phyloP scores from a whole-genome alignment of 2,113 vertebrate species.

The Noctilio leporinus region DNA sequence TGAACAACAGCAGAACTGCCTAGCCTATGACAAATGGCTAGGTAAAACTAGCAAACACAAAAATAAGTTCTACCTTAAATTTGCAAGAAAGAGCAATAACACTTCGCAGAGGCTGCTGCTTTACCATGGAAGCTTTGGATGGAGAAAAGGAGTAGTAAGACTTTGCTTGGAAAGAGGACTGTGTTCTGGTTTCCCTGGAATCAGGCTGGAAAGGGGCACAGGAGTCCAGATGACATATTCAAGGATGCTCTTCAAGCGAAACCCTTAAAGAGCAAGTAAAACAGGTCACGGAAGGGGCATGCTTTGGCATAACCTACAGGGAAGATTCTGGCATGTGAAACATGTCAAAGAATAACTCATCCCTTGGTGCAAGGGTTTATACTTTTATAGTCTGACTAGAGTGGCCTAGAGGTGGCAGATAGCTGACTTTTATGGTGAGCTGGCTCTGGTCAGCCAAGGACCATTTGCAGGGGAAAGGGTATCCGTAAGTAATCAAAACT shows the following conservation, averaged over 20 bases:
- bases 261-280: background rate
- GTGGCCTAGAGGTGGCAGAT: background rate
- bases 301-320: background rate
- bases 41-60: background rate
- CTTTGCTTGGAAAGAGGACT: background rate
- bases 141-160: background rate
- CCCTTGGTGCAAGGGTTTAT: background rate
- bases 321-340: background rate
- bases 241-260: background rate
- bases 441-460: background rate
- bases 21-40: background rate
- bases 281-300: background rate
- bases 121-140: background rate
- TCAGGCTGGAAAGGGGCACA: background rate
- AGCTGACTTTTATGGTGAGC: background rate
- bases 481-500: background rate
- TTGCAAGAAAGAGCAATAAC: background rate
- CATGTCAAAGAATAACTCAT: background rate
- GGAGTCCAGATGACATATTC: background rate
- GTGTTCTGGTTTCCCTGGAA: background rate
- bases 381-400: background rate
- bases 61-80: background rate
- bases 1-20: background rate
- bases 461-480: background rate
- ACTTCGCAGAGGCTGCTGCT: background rate